Base-by-base conservation (phyloP, 2,113 vertebrate genomes). In the Neotoma lepida region DNA sequence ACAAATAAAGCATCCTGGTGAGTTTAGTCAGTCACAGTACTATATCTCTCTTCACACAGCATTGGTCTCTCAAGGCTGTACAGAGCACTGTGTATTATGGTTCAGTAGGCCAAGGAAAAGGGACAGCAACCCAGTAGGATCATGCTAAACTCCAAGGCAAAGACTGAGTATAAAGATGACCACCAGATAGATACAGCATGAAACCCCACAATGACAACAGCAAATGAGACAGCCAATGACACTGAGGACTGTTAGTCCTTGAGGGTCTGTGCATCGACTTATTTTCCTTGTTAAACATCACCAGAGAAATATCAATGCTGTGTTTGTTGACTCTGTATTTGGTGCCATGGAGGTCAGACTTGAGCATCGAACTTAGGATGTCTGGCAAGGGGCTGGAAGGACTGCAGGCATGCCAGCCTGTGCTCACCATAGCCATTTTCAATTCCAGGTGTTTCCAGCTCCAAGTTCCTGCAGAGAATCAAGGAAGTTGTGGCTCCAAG, bases 191-290 rank as follows among this genome's bases (percentile, higher is more conserved):
- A 2, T 2, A 44, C 1, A n/a, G 28, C 39, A 46, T 15, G 30
- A 85, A 22, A 3, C 2, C 17, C 82, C 28, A 46, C 1, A 13
- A 30, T 86, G 61, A 66, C 61, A 46, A 4, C 20, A 78, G 9
- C 30, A 6, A 76, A 51, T 24, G 9, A 7, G n/a, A 41, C 2
- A 14, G 3, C 22, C 4, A 82, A 39, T 28, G 5, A 10, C 4
- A 14, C 1, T 0, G 9, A 33, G 51, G 4, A 22, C 4, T 54
- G 2, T 0, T 26, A 6, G 4, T 6, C 22, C 3, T 1, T n/a
- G 44, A 14, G 33, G 1, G 18, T 44, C 17, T 28, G 35, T 56
- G 5, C 18, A 2, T 20, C 58, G 26, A 33, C 1, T 24, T 82
- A 9, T 12, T 63, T 70, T 73, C 54, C 22, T 35, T 17, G 20